Base-by-base conservation (phyloP, 2,113 vertebrate species). In the Lepisosteus osseus region DNA sequence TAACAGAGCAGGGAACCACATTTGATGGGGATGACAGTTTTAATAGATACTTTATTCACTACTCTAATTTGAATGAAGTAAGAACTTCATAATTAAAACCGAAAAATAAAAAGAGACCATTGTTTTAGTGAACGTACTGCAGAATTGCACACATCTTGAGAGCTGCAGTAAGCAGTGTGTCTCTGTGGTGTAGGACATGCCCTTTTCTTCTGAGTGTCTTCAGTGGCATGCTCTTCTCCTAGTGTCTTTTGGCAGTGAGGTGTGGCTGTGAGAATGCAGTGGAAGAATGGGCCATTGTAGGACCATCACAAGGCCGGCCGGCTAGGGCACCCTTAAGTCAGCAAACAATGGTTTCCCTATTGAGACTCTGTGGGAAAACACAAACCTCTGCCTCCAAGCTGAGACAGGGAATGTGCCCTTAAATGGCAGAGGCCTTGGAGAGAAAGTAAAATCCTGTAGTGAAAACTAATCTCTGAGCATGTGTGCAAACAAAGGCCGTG, bases 231-330 rank as follows among this genome's bases (percentile, higher is more conserved):
- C 82, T 81, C 82, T 9, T 51, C 47, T 51, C 9, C 81, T 74
- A 81, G 82, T 78, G 82, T 82, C 80, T 79, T 78, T 76, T 79
- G 77, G 68, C 69, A 76, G 80, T 77, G 71, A 75, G 70, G 72
- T 70, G 15, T 4, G 66, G 47, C 66, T 6, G n/a, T 54, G 66
- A 67, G n/a, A 55, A n/a, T 71, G 67, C 44, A 72, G 77, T 85
- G 86, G 81, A 82, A 84, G 73, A 79, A 90, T 88, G 86, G 84
- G 73, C 78, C 83, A 88, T 89, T 89, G 88, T 89, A 67, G 79
- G 83, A 78, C 79, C 54, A 66, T 76, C 86, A 77, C 80, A 79
- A 82, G 83, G 86, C 84, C 79, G 80, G 72, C 81, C 81, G 78
- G 77, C 84, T 72, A 79, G 79, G 83, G 82, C 86, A 87, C 84